Evolutionary conservation across 2,888 invertebrate species (phyloP), one percentile per base, ranked within the genome.

Genomic region (Prostheceraeus crozeri): DNA sequence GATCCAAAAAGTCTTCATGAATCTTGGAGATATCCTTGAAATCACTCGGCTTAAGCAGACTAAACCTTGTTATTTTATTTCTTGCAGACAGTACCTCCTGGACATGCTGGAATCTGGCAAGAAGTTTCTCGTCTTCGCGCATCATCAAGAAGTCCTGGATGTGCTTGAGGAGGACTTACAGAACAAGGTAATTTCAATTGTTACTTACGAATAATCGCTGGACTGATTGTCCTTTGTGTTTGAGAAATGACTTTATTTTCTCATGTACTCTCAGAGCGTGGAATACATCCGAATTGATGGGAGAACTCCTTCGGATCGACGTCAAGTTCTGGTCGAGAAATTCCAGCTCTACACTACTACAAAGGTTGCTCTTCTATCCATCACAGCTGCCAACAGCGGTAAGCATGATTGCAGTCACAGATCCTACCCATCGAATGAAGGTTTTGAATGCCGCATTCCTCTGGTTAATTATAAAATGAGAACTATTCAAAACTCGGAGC

Each of bases 111-210:
- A 83, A 62, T 79, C 80, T 16, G 82, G 81, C 4, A 75, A 78
- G 40, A 96, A 98, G 77, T 88, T 93, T 71, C 80, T 98, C 0
- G 82, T 91, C 33, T 98, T 93, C 78, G 93, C 87, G 1, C 94
- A 96, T 77, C 96, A 98, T 76, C 81, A 82, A 67, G 78, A 79
- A 56, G 84, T 98, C 76, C 70, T 98, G 67, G 84, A 89, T 70
- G 85, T 84, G 0, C 81, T 93, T 21, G 76, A 82, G 25, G 79
- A 84, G 0, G 31, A 59, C 21, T 75, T 89, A 31, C 79, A 80
- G 64, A 79, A 81, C 23, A 81, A 81, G 23, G 77, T 57, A 54
- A 11, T 56, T 33, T 33, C 8, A 33, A 33, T 33, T 8, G 33
- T n/a, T 33, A 11, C 8, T 33, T 33, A 33, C 33, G n/a, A 11